These are phyloP conservation scores for Triplophysa tibetana DNA, from an alignment of 2,113 vertebrate species.

Conservation along the genomic window DNA sequence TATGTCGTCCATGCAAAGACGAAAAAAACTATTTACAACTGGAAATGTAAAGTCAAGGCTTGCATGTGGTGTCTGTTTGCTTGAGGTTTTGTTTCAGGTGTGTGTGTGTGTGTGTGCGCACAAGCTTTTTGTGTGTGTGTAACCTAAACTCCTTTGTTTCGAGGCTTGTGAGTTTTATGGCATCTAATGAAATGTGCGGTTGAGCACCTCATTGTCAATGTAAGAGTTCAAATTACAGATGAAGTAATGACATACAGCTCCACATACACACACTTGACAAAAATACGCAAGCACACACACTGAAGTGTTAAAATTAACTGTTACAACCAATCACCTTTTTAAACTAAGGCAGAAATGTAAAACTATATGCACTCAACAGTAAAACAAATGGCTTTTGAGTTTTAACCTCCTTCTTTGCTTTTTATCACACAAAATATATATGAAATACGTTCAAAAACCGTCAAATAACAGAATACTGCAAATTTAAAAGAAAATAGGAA, in stretches of 20 bases:
- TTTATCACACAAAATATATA: too few relatives aligned
- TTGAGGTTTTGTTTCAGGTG: constrained; percentile 22
- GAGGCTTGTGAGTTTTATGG: constrained; percentile 44
- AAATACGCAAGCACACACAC: constrained; percentile 17
- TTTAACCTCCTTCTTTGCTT: too few relatives aligned
- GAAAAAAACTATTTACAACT: background rate
- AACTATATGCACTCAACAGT: background rate
- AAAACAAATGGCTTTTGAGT: too few relatives aligned
- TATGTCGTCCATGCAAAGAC: background rate
- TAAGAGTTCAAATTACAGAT: constrained; percentile 44
- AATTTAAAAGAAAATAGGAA: too few relatives aligned
- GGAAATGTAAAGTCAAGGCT: background rate
- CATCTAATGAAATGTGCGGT: constrained; percentile 48
- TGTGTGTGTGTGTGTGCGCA: constrained; percentile 26
- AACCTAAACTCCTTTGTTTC: constrained; percentile 39
- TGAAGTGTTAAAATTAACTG: background rate
- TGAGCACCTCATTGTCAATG: constrained; percentile 47
- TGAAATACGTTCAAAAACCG: too few relatives aligned
- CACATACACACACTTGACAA: constrained; percentile 27
- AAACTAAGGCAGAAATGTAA: too few relatives aligned
- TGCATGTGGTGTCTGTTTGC: constrained; percentile 1
- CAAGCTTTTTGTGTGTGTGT: constrained; percentile 20
- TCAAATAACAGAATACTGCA: too few relatives aligned
- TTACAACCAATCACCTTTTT: constrained; percentile 13
- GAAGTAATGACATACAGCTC: constrained; percentile 31